Conservation (phyloP, 2,113 vertebrate genomes). For the Pimephales promelas region DNA sequence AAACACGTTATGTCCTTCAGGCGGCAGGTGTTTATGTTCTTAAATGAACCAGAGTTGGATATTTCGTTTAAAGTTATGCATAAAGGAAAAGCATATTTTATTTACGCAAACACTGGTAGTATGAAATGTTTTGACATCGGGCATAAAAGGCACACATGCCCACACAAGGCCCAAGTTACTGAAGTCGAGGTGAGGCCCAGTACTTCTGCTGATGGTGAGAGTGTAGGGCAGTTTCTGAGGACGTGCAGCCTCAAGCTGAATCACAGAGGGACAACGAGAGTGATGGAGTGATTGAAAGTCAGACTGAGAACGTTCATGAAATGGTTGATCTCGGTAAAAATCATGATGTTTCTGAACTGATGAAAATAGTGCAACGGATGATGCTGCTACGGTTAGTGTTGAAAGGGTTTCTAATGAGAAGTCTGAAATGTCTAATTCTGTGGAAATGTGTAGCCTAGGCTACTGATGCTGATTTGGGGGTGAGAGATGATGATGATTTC, state of each 20-base stretch:
- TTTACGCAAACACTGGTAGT: background rate
- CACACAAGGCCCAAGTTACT: background rate
- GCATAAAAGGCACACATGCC: background rate
- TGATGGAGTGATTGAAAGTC: background rate
- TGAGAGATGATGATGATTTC: background rate
- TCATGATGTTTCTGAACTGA: background rate
- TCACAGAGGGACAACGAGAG: background rate
- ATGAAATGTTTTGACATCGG: background rate
- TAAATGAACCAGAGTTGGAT: background rate
- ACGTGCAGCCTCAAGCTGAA: background rate
- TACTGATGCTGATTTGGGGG: background rate
- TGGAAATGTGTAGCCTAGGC: background rate
- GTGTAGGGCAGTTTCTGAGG: background rate
- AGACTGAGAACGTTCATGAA: background rate
- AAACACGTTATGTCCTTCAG: constrained; percentile 5
- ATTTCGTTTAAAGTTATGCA: background rate
- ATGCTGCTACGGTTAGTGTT: background rate
- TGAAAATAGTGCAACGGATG: background rate
- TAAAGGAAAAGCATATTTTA: background rate
- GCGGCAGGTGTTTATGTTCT: background rate
- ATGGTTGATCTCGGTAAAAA: background rate
- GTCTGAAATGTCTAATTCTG: background rate
- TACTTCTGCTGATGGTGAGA: too few relatives aligned
- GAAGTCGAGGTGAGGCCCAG: background rate
- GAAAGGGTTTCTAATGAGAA: background rate